Percentiles rank a stretch among this genome's conserved stretches.
Evolutionary conservation across 2,113 vertebrate species (phyloP).

Genomic region (Sclerurus mexicanus): DNA sequence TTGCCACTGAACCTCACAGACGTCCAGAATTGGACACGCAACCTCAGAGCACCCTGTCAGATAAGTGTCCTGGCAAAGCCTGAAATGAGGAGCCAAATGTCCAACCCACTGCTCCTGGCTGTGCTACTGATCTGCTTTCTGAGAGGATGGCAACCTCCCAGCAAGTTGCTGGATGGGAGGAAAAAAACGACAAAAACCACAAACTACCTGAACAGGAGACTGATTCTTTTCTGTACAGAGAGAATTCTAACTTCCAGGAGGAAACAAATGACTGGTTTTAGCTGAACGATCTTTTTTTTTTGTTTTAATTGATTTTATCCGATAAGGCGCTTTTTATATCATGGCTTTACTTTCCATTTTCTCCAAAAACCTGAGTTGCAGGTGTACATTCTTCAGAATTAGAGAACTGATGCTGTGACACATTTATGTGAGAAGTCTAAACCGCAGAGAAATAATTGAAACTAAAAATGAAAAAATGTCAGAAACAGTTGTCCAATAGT

Average conservation of each 20-base stretch:
- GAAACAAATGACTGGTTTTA: neutral
- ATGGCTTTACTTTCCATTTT: neutral
- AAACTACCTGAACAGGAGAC: neutral
- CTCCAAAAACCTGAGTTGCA: neutral
- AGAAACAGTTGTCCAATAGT: neutral
- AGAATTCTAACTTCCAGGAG: neutral
- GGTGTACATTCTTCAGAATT: neutral
- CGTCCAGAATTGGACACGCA: accelerated
- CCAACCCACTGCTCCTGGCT: neutral
- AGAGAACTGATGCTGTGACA: neutral
- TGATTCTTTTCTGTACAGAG: neutral
- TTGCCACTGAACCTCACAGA: neutral
- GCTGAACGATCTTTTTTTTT: neutral
- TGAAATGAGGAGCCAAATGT: neutral
- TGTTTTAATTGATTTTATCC: neutral
- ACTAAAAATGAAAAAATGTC: neutral
- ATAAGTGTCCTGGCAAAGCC: neutral
- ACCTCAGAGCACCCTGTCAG: neutral
- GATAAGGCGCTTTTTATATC: neutral
- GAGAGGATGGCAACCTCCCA: neutral
- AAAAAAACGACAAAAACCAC: accelerated
- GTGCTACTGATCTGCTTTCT: neutral
- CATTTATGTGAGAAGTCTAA: neutral
- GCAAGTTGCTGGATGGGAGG: neutral
- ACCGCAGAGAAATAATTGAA: neutral